phyloP scores from a whole-genome alignment of 2,113 vertebrate genomes.

The Fregata magnificens region DNA sequence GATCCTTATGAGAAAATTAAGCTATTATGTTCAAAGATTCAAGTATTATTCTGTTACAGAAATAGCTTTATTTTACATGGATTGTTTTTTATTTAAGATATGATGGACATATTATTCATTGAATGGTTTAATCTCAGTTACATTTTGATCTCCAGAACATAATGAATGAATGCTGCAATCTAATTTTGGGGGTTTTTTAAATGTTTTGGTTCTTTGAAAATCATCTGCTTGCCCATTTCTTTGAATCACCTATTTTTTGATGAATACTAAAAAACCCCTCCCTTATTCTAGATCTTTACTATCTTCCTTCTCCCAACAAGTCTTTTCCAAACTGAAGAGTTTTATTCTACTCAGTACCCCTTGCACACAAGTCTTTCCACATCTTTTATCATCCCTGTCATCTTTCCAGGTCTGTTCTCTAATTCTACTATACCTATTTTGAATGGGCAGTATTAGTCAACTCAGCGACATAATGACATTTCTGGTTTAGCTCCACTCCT shows the following conservation, averaged over 20 bases:
- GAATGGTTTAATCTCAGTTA: neutral
- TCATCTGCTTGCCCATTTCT: neutral
- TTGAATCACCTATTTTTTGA: neutral
- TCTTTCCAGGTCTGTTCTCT: neutral
- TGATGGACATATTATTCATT: neutral
- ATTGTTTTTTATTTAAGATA: neutral
- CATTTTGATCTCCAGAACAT: neutral
- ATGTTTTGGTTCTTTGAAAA: neutral
- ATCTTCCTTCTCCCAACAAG: neutral
- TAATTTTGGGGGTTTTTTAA: fast-evolving
- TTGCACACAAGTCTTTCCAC: neutral
- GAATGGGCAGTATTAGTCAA: neutral
- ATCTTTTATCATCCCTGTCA: neutral
- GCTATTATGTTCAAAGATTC: neutral
- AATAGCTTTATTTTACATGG: neutral
- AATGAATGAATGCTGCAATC: neutral
- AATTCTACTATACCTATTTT: neutral
- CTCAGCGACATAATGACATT: neutral
- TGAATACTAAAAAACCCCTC: fast-evolving
- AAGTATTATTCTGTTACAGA: neutral
- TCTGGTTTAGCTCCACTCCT: neutral
- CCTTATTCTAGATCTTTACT: neutral
- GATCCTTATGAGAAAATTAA: neutral
- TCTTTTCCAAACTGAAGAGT: neutral
- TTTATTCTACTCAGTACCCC: neutral